Evolutionary conservation across 2,888 invertebrate genomes (phyloP), one percentile per base, ranked within the genome.

Genomic region (Helleia helle): DNA sequence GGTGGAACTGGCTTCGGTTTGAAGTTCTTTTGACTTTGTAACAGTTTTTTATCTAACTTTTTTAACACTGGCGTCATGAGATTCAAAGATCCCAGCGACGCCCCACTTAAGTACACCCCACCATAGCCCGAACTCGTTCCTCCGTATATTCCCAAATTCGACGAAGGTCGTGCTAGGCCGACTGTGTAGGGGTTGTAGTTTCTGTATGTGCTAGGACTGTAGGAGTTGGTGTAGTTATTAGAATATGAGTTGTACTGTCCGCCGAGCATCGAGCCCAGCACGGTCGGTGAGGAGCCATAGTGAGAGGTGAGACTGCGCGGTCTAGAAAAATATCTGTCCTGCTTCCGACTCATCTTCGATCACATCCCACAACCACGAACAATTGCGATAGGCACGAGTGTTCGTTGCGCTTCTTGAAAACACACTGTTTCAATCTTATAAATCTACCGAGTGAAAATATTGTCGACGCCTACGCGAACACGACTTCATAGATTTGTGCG

Each of bases 41-140:
- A 58, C 47, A 84, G 59, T 48, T 67, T 76, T 55, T 83, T 84
- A 56, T 83, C 83, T 52, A 84, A 71, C 54, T 84, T 83, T 65
- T 83, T 83, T 44, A 83, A 64, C 58, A 80, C 86, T 27, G 88
- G 87, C 18, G 86, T 81, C 63, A 87, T 80, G 38, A 88, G 74
- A 68, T 87, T 89, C 28, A 87, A 73, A 2, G 89, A 88, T 13
- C 86, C 81, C 40, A 89, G 69, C 2, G 87, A 67, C 17, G 84
- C 85, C 25, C 88, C 84, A 42, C 90, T 90, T 49, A 91, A 73
- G 42, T 89, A 89, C 15, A 91, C 76, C 36, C 90, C 90, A 6
- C 91, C 91, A 56, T 91, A 91, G 4, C 90, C 91, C 2, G 89
- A 88, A 46, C 87, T 71, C 0, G 88, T 88, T 22, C 89, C 88